These are phyloP conservation scores for Drosophila kurseongensis DNA, from an alignment of 1,140 invertebrate genomes.

Conservation along the genomic window DNA sequence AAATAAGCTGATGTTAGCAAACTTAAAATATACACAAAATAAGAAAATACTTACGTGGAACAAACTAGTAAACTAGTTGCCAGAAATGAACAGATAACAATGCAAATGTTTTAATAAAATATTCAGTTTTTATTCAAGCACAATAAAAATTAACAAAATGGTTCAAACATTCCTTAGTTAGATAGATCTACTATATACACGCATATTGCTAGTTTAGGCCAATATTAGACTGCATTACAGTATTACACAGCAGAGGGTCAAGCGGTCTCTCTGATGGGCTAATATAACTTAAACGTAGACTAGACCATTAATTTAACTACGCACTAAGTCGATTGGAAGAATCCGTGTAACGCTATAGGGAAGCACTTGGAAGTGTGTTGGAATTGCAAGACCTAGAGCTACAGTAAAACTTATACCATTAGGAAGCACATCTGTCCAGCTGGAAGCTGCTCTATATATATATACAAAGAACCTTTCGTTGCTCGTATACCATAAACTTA, in stretches of 20 bases:
- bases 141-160: constrained; percentile 77
- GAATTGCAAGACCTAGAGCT: constrained; percentile 63
- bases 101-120: constrained; percentile 22
- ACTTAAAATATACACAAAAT: too few relatives aligned
- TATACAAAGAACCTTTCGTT: constrained; percentile 57
- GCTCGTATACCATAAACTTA: constrained; percentile 54
- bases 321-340: constrained; percentile 59
- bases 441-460: constrained; percentile 45
- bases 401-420: constrained; percentile 56
- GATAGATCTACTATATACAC: constrained; percentile 48
- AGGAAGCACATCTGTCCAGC: constrained; percentile 74
- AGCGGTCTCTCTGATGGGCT: constrained; percentile 24
- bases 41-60: too few relatives aligned
- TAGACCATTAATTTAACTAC: constrained; percentile 80
- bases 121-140: constrained; percentile 69
- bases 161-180: constrained; percentile 63
- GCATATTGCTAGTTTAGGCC: constrained; percentile 35
- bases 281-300: constrained; percentile 68
- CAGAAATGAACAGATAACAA: too few relatives aligned
- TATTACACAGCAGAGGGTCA: constrained; percentile 48
- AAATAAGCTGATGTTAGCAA: too few relatives aligned
- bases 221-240: constrained; percentile 54
- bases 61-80: too few relatives aligned
- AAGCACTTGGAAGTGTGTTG: constrained; percentile 76
- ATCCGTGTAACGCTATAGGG: constrained; percentile 57